A percentile compares a stretch with the other conserved stretches of the same genome.
These are phyloP conservation scores for Ptilonorhynchus violaceus DNA, from an alignment of 2,113 vertebrate genomes.

Conservation along the genomic window DNA sequence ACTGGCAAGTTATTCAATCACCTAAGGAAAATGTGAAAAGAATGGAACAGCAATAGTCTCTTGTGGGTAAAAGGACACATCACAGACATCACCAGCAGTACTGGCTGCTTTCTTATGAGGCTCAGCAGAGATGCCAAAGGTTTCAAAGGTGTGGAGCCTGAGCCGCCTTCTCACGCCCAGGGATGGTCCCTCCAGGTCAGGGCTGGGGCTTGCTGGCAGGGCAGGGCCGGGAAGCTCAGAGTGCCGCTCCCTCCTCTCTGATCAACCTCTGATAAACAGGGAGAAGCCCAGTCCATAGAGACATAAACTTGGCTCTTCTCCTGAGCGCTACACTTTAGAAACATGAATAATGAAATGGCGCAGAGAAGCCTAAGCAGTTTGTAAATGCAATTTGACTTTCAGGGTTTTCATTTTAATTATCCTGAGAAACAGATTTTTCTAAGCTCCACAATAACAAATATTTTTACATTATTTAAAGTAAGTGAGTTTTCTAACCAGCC, in stretches of 20 bases:
- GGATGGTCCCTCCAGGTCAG: not conserved
- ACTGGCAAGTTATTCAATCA: not conserved
- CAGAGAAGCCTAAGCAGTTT: not conserved
- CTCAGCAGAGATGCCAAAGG: not conserved
- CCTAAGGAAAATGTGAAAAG: not conserved
- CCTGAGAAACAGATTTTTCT: not conserved
- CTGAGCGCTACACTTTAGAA: not conserved
- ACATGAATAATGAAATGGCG: not conserved
- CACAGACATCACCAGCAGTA: not conserved
- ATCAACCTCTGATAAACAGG: conserved; percentile 17
- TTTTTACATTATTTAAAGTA: not conserved
- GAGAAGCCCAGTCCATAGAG: not conserved
- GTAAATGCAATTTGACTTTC: not conserved
- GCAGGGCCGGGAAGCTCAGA: fast-evolving
- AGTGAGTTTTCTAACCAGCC: not conserved
- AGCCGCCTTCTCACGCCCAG: not conserved
- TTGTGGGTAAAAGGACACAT: not conserved
- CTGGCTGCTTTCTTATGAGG: not conserved
- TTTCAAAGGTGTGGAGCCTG: not conserved
- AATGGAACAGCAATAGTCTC: fast-evolving
- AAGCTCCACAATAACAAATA: not conserved
- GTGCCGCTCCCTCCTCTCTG: not conserved
- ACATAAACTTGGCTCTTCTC: not conserved
- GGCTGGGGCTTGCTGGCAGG: not conserved
- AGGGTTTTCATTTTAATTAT: not conserved